phyloP scores from a whole-genome alignment of 2,888 invertebrate species.

The Dermolepida albohirtum region DNA sequence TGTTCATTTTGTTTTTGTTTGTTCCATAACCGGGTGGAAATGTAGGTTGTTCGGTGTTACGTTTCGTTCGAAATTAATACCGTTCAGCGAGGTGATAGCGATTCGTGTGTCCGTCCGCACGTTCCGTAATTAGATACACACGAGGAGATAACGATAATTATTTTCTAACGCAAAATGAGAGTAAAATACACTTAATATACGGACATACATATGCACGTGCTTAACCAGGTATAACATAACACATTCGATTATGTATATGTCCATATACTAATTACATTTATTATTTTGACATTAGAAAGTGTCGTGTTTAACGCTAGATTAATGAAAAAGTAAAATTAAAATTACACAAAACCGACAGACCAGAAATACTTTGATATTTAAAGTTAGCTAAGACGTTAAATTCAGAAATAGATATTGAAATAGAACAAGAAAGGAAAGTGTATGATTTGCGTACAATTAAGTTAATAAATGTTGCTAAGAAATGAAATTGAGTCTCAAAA shows the following conservation, averaged over 20 bases:
- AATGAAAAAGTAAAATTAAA: no score
- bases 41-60: slow-evolving; percentile 17
- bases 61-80: slow-evolving; percentile 17
- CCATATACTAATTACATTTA: slow-evolving; percentile 6
- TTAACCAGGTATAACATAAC: slow-evolving; percentile 13
- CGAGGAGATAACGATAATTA: slow-evolving; percentile 1
- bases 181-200: slow-evolving; percentile 8
- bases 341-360: no score
- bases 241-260: slow-evolving; percentile 13
- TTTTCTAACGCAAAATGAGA: slow-evolving; percentile 15
- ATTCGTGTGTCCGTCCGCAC: not conserved
- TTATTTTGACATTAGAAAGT: slow-evolving; percentile 36
- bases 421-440: no score
- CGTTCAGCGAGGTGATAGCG: slow-evolving; percentile 9
- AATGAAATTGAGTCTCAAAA: no score
- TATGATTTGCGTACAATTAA: no score
- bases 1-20: slow-evolving; percentile 19
- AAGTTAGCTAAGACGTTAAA: no score
- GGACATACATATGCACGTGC: not conserved
- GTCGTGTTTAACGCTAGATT: not conserved
- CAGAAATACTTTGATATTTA: no score
- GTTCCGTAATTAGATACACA: slow-evolving; percentile 21
- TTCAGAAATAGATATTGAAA: no score
- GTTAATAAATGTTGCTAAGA: no score
- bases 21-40: slow-evolving; percentile 18